Evolutionary conservation across 2,888 invertebrate genomes (phyloP).

Genomic region (Anoncus sp.): DNA sequence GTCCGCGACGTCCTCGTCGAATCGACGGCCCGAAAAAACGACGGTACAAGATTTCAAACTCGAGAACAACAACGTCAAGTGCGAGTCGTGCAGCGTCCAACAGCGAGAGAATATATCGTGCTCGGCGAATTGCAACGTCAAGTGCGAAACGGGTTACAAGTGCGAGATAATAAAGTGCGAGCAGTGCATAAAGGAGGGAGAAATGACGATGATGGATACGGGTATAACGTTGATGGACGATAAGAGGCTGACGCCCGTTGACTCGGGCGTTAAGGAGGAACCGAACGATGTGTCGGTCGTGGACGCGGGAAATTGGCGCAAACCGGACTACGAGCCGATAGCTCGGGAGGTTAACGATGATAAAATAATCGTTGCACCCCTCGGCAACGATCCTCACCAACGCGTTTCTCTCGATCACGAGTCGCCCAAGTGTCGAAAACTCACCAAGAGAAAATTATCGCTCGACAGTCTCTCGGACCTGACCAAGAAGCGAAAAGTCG

Average conservation of each 20-base stretch:
- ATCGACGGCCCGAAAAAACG: slow-evolving; percentile 42
- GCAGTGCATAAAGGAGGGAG: slow-evolving; percentile 80
- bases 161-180: slow-evolving; percentile 80
- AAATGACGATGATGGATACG: slow-evolving; percentile 78
- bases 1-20: slow-evolving; percentile 65
- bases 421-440: slow-evolving; percentile 85
- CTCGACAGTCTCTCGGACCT: slow-evolving; percentile 82
- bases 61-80: slow-evolving; percentile 81
- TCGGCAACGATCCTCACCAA: neutral
- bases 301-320: slow-evolving; percentile 82
- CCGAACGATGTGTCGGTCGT: slow-evolving; percentile 85
- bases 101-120: slow-evolving; percentile 77
- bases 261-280: slow-evolving; percentile 83
- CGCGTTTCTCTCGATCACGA: neutral
- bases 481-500: slow-evolving; percentile 83
- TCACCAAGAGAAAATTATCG: slow-evolving; percentile 84
- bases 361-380: slow-evolving; percentile 24
- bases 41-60: slow-evolving; percentile 75
- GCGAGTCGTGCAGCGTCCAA: slow-evolving; percentile 80
- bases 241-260: slow-evolving; percentile 66
- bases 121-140: slow-evolving; percentile 79
- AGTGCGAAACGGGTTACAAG: slow-evolving; percentile 80
- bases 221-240: slow-evolving; percentile 76
- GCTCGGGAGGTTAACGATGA: slow-evolving; percentile 77
- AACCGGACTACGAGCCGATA: slow-evolving; percentile 81